These are phyloP conservation scores for Drosophila anomelani DNA, from an alignment of 2,888 invertebrate genomes.

Conservation along the genomic window DNA sequence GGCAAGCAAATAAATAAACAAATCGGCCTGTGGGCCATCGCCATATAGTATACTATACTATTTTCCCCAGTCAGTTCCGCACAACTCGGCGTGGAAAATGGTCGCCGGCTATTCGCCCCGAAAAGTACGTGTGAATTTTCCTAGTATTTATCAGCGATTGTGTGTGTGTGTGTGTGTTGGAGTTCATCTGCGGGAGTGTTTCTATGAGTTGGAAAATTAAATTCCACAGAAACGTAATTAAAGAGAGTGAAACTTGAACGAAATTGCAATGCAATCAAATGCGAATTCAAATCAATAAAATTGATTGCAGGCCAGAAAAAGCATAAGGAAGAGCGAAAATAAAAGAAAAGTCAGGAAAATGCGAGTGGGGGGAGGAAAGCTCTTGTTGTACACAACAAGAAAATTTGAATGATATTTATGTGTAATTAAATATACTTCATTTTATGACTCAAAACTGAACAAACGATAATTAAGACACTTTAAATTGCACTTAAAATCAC, in stretches of 20 bases:
- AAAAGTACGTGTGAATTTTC: slow-evolving; percentile 64
- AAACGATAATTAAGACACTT: background rate
- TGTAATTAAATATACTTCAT: background rate
- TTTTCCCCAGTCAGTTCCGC: slow-evolving; percentile 60
- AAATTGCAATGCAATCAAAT: slow-evolving; percentile 37
- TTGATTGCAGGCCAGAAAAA: slow-evolving; percentile 52
- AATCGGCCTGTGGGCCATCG: slow-evolving; percentile 24
- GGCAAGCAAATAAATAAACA: slow-evolving; percentile 52
- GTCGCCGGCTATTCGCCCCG: slow-evolving; percentile 64
- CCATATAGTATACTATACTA: slow-evolving; percentile 2
- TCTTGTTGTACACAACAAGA: background rate
- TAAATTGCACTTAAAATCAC: background rate
- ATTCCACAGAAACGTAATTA: slow-evolving; percentile 38
- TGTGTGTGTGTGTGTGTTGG: background rate
- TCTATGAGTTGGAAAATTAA: slow-evolving; percentile 17
- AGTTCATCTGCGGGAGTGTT: slow-evolving; percentile 4
- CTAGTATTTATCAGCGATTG: slow-evolving; percentile 1
- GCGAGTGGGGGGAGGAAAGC: slow-evolving; percentile 17
- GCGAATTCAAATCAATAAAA: slow-evolving; percentile 67
- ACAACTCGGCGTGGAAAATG: slow-evolving; percentile 71
- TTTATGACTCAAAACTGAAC: background rate
- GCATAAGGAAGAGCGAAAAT: slow-evolving; percentile 1
- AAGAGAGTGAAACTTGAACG: slow-evolving; percentile 34
- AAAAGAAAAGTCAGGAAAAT: slow-evolving; percentile 7
- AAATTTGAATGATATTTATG: background rate